These are phyloP conservation scores for Dysidea cf. avara DNA, from an alignment of 37 sponge, comb jelly and placozoan species.

Conservation along the genomic window DNA sequence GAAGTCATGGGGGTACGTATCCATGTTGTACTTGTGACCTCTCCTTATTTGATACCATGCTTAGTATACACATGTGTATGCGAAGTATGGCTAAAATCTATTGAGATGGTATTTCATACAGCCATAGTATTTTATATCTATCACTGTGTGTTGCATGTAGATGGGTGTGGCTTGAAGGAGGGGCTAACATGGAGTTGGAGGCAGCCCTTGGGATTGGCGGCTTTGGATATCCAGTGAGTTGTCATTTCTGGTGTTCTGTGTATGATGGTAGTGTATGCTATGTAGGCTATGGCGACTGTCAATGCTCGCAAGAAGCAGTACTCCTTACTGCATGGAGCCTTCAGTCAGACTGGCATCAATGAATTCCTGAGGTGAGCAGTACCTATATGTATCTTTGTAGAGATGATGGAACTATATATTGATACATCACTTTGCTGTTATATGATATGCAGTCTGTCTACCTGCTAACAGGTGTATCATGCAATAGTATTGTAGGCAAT, in stretches of 20 bases:
- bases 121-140: neutral
- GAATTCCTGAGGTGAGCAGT: slow-evolving; percentile 68
- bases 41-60: neutral
- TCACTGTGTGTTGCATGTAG: slow-evolving; percentile 25
- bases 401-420: no score
- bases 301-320: slow-evolving; percentile 76
- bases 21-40: neutral
- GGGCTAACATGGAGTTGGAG: slow-evolving; percentile 69
- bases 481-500: no score
- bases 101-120: no score
- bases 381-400: no score
- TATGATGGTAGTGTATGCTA: neutral
- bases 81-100: no score
- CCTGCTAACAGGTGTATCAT: no score
- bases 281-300: slow-evolving; percentile 74
- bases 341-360: slow-evolving; percentile 72
- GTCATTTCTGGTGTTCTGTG: neutral
- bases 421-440: no score
- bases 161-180: slow-evolving; percentile 94
- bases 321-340: slow-evolving; percentile 74
- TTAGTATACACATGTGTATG: no score
- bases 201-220: slow-evolving; percentile 87
- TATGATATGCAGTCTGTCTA: no score
- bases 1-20: slow-evolving; percentile 75
- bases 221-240: slow-evolving; percentile 93